Evolutionary conservation across 2,797 vertebrate genomes (phyloP).

Genomic region (Cuniculus paca): DNA sequence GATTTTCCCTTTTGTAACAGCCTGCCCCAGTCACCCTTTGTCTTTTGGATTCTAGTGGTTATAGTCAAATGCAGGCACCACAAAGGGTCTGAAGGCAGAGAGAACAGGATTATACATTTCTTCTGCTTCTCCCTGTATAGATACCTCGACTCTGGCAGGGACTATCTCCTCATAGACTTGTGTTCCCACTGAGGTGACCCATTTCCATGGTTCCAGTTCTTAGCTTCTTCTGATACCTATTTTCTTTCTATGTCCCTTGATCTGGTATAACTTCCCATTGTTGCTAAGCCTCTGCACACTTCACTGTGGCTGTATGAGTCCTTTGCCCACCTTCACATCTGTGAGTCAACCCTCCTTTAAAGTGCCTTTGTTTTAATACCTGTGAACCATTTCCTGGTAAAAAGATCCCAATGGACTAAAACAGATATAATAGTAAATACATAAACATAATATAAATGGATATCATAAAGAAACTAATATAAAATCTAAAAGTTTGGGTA

Average conservation of each 20-base stretch:
- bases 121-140: background rate
- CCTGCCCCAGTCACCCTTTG: background rate
- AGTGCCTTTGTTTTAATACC: background rate
- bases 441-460: background rate
- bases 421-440: background rate
- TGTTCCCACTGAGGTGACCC: rapidly evolving
- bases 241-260: background rate
- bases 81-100: background rate
- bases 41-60: background rate
- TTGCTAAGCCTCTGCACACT: background rate
- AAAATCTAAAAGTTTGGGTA: background rate
- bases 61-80: background rate
- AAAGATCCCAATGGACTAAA: background rate
- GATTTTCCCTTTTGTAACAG: background rate
- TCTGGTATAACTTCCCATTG: background rate
- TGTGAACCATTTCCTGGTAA: background rate
- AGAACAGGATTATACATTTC: background rate
- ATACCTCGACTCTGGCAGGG: background rate
- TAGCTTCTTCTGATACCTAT: background rate
- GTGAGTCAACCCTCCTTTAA: background rate
- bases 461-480: background rate
- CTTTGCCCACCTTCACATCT: background rate
- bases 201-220: background rate
- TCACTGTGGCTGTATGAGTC: background rate
- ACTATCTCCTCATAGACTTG: rapidly evolving